A percentile compares a stretch with the other conserved stretches of the same genome.
These are phyloP conservation scores for Pelosia muscerda DNA, from an alignment of 2,888 invertebrate genomes.

Conservation along the genomic window DNA sequence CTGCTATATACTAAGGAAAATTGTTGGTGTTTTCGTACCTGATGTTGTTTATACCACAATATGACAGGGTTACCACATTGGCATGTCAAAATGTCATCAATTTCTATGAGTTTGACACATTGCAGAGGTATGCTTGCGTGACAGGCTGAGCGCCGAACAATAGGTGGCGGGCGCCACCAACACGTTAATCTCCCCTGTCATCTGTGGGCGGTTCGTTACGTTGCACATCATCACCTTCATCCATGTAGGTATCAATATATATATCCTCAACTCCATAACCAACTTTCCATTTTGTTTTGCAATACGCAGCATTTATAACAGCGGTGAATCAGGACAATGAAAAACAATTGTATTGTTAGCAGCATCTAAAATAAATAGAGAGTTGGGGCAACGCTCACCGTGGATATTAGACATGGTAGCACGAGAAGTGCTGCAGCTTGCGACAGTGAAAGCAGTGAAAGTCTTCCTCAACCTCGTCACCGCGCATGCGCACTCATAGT, in stretches of 20 bases:
- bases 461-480: slow-evolving; percentile 61
- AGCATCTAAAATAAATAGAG: slow-evolving; percentile 82
- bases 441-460: slow-evolving; percentile 85
- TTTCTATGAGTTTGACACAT: slow-evolving; percentile 54
- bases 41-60: slow-evolving; percentile 19
- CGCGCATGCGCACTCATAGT: slow-evolving; percentile 53
- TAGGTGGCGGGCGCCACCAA: slow-evolving; percentile 74
- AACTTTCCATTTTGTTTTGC: slow-evolving; percentile 83
- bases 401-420: slow-evolving; percentile 63
- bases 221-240: slow-evolving; percentile 81
- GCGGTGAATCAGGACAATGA: slow-evolving; percentile 74
- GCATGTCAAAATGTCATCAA: slow-evolving; percentile 40
- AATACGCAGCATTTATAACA: slow-evolving; percentile 70
- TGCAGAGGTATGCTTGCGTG: slow-evolving; percentile 51
- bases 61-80: slow-evolving; percentile 35
- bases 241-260: slow-evolving; percentile 59
- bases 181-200: slow-evolving; percentile 69
- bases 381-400: slow-evolving; percentile 63
- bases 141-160: slow-evolving; percentile 61
- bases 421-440: slow-evolving; percentile 69
- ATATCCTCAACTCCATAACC: slow-evolving; percentile 67
- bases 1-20: slow-evolving; percentile 16
- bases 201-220: slow-evolving; percentile 71
- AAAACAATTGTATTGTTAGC: slow-evolving; percentile 77
- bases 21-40: slow-evolving; percentile 11